A percentile compares a stretch with the other conserved stretches of the same genome.
Evolutionary conservation across 2,113 vertebrate species (phyloP).

Genomic region (Oxygymnocypris stewartii): DNA sequence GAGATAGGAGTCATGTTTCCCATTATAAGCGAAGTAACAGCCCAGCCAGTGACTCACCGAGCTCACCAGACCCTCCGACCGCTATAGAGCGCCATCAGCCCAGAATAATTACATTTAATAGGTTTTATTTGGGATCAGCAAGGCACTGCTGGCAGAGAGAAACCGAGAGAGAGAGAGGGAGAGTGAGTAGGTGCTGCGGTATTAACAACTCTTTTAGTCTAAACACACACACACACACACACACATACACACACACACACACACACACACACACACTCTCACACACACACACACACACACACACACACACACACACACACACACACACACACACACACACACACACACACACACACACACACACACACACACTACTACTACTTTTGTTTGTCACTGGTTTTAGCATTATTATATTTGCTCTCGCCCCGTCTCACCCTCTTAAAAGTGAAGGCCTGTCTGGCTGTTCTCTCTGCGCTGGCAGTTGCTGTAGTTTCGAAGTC

Average conservation of each 20-base stretch:
- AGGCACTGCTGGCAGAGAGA: slow-evolving; percentile 67
- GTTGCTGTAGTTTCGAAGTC: slow-evolving; percentile 12
- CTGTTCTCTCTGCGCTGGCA: slow-evolving; percentile 21
- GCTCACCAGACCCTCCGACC: slow-evolving; percentile 81
- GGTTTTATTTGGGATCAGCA: slow-evolving; percentile 83
- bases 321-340: slow-evolving; percentile 77
- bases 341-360: slow-evolving; percentile 51
- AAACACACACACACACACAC: slow-evolving; percentile 67
- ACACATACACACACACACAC: slow-evolving; percentile 53
- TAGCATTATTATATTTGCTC: slow-evolving; percentile 72
- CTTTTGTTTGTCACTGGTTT: slow-evolving; percentile 73
- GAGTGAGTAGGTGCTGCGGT: slow-evolving; percentile 64
- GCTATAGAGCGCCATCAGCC: slow-evolving; percentile 83
- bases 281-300: slow-evolving; percentile 27
- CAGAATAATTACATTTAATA: slow-evolving; percentile 86
- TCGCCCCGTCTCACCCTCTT: slow-evolving; percentile 57
- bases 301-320: slow-evolving; percentile 49
- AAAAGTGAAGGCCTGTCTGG: slow-evolving; percentile 29
- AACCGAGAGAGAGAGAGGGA: slow-evolving; percentile 24
- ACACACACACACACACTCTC: slow-evolving; percentile 46
- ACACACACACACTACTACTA: slow-evolving; percentile 44
- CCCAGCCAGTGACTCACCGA: slow-evolving; percentile 80
- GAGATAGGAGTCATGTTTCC: slow-evolving; percentile 92
- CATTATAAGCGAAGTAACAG: slow-evolving; percentile 91
- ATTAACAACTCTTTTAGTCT: slow-evolving; percentile 81